Evolutionary conservation across 2,113 vertebrate genomes (phyloP), one percentile per base, ranked within the genome.

Genomic region (Ifrita kowaldi): DNA sequence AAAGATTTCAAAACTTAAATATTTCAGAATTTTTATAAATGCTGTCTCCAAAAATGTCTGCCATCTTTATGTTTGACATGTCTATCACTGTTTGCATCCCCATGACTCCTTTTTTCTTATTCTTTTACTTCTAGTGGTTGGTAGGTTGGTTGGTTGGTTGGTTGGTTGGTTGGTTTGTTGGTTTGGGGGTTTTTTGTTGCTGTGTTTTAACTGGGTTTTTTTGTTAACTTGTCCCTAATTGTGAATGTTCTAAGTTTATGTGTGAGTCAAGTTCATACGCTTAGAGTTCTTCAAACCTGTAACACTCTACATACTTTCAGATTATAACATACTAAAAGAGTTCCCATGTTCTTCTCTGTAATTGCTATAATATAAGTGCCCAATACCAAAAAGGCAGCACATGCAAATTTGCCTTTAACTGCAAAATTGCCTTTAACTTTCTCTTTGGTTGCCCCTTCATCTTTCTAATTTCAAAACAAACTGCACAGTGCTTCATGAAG

Each of bases 171-270:
- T 52, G 27, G 16, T 16, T 52, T 27, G 16, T 30, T 52, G 49
- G 26, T 27, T 28, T 39, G 9, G 28, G 6, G 4, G 0, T 23
- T 24, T 33, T 42, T 44, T 67, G 14, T 47, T 32, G 9, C 5
- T 37, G 18, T 22, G 5, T 9, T 47, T 70, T 53, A 2, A 8
- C 5, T 16, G 32, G 1, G 0, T 3, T 19, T 42, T 44, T 79
- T 76, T 73, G 11, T 56, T 71, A 42, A 5, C 33, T 69, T 65
- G 2, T 77, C 55, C 11, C 2, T 62, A 57, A 77, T 52, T n/a
- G 7, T 55, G 24, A 65, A 50, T 52, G 9, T 52, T 33, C 26
- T 41, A 9, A 59, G 18, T 55, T 63, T 22, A 76, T 35, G 10
- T 35, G 14, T 67, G n/a, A 65, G 15, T 16, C 23, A 71, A n/a